These are phyloP conservation scores for Pontoporia blainvillei DNA, from an alignment of 2,113 vertebrate genomes.

Conservation along the genomic window DNA sequence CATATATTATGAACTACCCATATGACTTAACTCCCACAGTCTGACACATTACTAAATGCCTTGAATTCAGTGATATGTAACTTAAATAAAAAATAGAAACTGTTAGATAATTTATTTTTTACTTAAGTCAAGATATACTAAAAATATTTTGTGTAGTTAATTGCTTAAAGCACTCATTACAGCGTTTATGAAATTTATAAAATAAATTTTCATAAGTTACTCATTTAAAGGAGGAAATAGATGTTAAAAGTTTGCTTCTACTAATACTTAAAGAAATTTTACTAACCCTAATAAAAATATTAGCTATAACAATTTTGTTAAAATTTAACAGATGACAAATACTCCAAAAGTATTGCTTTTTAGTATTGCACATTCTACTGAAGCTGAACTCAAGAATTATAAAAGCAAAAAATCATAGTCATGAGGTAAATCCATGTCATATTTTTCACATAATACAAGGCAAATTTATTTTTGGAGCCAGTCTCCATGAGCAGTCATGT, in stretches of 20 bases:
- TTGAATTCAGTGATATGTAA: background rate
- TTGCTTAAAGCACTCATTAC: background rate
- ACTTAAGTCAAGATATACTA: background rate
- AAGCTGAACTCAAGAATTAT: background rate
- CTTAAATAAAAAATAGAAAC: background rate
- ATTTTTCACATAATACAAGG: background rate
- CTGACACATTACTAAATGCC: background rate
- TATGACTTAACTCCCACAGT: background rate
- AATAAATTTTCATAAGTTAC: background rate
- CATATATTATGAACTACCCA: background rate
- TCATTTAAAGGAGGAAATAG: background rate
- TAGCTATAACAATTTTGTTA: background rate
- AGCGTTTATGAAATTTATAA: background rate
- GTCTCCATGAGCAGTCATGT: background rate
- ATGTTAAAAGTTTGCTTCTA: background rate
- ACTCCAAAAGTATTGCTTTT: background rate
- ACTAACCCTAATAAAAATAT: constrained; percentile 2
- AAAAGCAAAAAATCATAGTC: background rate
- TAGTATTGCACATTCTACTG: background rate
- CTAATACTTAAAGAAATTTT: background rate
- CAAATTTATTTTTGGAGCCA: background rate
- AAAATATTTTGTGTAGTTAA: background rate
- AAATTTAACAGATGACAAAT: background rate
- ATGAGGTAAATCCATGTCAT: background rate
- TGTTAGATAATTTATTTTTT: background rate